Conservation (phyloP, 1,140 invertebrate genomes). For the Artemia franciscana region DNA sequence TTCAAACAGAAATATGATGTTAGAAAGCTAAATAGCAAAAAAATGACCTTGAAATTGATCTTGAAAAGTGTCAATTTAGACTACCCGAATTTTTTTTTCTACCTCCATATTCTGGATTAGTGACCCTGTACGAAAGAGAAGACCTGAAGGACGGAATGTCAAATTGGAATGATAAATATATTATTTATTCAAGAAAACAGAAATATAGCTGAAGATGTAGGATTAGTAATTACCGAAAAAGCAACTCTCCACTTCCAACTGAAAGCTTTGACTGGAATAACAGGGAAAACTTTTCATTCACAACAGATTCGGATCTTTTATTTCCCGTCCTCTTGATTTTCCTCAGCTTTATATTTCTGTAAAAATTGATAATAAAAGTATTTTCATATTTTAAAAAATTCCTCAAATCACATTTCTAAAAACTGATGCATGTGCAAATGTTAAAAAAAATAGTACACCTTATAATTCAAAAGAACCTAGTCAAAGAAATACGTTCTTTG, state of each 20-base stretch:
- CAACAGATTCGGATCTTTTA: conserved; percentile 79
- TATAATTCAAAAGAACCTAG: background rate
- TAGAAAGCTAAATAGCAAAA: no score
- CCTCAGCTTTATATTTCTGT: conserved; percentile 71
- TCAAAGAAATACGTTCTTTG: conserved; percentile 5
- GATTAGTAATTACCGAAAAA: conserved; percentile 58
- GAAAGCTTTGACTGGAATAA: conserved; percentile 79
- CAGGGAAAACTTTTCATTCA: conserved; percentile 91
- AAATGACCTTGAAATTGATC: no score
- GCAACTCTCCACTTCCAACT: conserved; percentile 66
- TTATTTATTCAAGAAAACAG: no score
- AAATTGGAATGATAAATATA: no score
- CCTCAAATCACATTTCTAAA: background rate
- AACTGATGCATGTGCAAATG: no score
- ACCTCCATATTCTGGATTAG: no score
- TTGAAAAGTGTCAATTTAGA: no score
- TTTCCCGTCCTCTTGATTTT: conserved; percentile 83
- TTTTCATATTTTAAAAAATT: background rate
- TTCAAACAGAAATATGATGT: no score
- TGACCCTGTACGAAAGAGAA: no score
- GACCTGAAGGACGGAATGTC: no score
- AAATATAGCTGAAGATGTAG: no score
- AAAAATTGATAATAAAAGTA: conserved; percentile 10
- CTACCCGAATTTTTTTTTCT: no score
- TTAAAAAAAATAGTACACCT: conserved; percentile 6